Conservation (phyloP, 37 sponge, comb jelly and placozoan genomes). For the Cliona cf. orientalis region DNA sequence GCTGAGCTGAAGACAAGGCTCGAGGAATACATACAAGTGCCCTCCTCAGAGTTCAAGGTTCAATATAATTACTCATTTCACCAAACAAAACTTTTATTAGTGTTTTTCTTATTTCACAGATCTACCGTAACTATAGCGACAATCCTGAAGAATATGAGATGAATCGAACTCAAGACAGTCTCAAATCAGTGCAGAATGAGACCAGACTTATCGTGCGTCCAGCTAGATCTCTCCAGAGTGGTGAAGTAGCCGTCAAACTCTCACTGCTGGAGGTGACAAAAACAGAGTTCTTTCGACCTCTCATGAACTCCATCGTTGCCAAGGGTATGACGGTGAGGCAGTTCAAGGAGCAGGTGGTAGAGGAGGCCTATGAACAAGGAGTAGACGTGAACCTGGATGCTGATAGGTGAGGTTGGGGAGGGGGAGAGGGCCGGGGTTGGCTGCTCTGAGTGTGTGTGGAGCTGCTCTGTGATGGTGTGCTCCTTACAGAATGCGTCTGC, state of each 20-base stretch:
- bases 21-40: constrained; percentile 36
- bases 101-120: constrained; percentile 36
- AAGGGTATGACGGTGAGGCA: constrained; percentile 77
- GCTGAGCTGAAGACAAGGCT: constrained; percentile 74
- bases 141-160: constrained; percentile 90
- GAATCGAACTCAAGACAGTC: constrained; percentile 60
- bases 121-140: constrained; percentile 81
- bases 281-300: constrained; percentile 68
- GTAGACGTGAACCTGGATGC: constrained; percentile 24
- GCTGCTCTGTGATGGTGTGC: neutral
- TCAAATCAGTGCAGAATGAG: constrained; percentile 57
- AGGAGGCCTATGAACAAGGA: constrained; percentile 59
- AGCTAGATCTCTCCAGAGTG: constrained; percentile 80
- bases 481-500: constrained; percentile 65
- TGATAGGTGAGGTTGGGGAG: constrained; percentile 46
- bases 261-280: constrained; percentile 59
- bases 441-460: neutral
- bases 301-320: constrained; percentile 82
- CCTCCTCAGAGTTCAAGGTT: constrained; percentile 71
- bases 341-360: constrained; percentile 71
- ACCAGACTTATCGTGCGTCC: constrained; percentile 68
- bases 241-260: constrained; percentile 77
- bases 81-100: too few species aligned
- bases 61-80: too few species aligned
- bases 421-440: neutral